Evolutionary conservation across 2,113 vertebrate genomes (phyloP).

Genomic region (Brachyhypopomus occidentalis): DNA sequence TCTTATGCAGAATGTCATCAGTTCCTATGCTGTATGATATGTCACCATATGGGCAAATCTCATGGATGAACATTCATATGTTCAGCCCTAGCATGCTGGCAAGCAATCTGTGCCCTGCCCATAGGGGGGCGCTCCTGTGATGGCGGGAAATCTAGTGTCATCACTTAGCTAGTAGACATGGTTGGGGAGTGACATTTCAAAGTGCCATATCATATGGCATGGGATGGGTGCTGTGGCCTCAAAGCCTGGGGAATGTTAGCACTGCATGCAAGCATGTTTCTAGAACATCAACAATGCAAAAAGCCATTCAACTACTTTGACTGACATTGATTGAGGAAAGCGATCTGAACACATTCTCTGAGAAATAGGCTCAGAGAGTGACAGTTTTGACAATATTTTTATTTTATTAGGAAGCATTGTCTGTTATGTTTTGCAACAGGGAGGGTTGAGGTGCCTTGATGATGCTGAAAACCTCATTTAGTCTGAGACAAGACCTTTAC

Average conservation of each 20-base stretch:
- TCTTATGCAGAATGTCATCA: not conserved
- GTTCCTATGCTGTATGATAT: not conserved
- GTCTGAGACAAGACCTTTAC: not conserved
- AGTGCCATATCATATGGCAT: not conserved
- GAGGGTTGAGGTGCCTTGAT: not conserved
- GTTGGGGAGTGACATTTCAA: not conserved
- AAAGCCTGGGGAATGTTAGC: not conserved
- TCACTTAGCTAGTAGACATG: not conserved
- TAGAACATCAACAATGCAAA: constrained; percentile 41
- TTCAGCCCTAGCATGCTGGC: not conserved
- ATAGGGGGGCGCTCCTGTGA: not conserved
- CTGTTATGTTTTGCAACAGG: constrained; percentile 10
- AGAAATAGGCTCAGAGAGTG: constrained; percentile 23
- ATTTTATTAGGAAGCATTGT: constrained; percentile 4
- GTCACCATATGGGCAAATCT: not conserved
- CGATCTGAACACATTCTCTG: constrained; percentile 15
- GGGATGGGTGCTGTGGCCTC: not conserved
- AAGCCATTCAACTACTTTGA: not conserved
- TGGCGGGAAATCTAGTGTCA: not conserved
- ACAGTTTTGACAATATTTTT: not conserved
- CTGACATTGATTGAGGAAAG: constrained; percentile 6
- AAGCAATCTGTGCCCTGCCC: not conserved
- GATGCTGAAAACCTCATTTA: constrained; percentile 1
- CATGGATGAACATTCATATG: not conserved
- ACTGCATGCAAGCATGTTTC: not conserved